Evolutionary conservation across 2,113 vertebrate genomes (phyloP).

Genomic region (Neotoma lepida): DNA sequence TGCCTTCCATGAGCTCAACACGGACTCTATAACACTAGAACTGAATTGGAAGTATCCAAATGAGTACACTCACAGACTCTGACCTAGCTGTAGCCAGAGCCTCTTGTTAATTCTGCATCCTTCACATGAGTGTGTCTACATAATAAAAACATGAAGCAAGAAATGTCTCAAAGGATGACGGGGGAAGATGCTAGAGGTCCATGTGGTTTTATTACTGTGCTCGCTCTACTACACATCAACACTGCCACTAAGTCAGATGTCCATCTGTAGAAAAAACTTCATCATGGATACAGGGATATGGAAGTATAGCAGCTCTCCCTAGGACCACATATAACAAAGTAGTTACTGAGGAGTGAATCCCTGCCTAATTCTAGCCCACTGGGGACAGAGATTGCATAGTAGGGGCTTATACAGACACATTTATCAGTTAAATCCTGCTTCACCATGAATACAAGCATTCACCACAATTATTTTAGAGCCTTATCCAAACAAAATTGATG

Average conservation of each 20-base stretch:
- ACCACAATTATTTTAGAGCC: background rate
- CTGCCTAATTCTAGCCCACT: background rate
- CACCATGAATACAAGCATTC: background rate
- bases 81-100: conserved; percentile 68
- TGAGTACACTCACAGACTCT: background rate
- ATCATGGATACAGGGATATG: too few relatives aligned
- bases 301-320: background rate
- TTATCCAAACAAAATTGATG: background rate
- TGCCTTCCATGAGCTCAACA: background rate
- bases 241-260: fast-evolving
- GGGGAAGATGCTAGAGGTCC: background rate
- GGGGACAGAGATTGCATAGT: background rate
- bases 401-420: background rate
- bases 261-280: background rate
- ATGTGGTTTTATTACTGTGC: background rate
- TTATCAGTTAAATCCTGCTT: background rate
- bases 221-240: fast-evolving
- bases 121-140: conserved; percentile 67
- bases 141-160: conserved; percentile 78
- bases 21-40: background rate
- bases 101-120: conserved; percentile 78
- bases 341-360: background rate
- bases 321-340: background rate
- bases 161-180: background rate
- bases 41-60: background rate